These are phyloP conservation scores for Clitarchus hookeri DNA, from an alignment of 2,888 invertebrate genomes.

Conservation along the genomic window DNA sequence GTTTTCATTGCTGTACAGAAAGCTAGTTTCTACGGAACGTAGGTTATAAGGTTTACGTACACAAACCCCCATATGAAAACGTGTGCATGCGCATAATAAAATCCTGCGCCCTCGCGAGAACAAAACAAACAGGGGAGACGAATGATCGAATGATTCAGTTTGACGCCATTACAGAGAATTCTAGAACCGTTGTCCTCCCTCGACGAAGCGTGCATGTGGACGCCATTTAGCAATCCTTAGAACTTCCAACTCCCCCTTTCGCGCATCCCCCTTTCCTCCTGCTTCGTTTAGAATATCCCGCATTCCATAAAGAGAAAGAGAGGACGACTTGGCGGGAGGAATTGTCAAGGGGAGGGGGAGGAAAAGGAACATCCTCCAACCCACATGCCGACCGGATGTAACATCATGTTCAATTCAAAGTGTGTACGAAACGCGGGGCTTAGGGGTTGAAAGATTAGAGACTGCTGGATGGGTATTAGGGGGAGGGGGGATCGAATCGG, in stretches of 20 bases:
- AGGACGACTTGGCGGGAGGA: neutral
- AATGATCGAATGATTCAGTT: too few relatives aligned
- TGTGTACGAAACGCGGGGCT: constrained; percentile 36
- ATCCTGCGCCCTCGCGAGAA: too few relatives aligned
- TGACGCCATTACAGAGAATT: too few relatives aligned
- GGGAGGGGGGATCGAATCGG: constrained; percentile 32
- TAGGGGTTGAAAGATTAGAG: constrained; percentile 39
- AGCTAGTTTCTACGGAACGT: too few relatives aligned
- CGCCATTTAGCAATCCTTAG: neutral
- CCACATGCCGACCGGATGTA: constrained; percentile 36
- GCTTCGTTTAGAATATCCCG: constrained; percentile 7
- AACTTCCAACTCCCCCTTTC: neutral
- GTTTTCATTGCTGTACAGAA: too few relatives aligned
- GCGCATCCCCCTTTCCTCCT: neutral
- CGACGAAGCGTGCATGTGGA: neutral
- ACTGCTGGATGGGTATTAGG: constrained; percentile 28
- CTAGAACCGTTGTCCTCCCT: neutral
- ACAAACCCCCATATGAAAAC: too few relatives aligned
- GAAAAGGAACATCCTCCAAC: neutral
- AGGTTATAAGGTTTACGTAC: too few relatives aligned
- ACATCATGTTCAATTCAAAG: constrained; percentile 41
- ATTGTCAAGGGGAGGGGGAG: neutral
- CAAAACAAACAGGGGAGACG: too few relatives aligned
- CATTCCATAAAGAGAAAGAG: neutral
- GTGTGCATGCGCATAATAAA: too few relatives aligned